phyloP scores from a whole-genome alignment of 1,140 invertebrate genomes.

The Thaumetopoea pityocampa region DNA sequence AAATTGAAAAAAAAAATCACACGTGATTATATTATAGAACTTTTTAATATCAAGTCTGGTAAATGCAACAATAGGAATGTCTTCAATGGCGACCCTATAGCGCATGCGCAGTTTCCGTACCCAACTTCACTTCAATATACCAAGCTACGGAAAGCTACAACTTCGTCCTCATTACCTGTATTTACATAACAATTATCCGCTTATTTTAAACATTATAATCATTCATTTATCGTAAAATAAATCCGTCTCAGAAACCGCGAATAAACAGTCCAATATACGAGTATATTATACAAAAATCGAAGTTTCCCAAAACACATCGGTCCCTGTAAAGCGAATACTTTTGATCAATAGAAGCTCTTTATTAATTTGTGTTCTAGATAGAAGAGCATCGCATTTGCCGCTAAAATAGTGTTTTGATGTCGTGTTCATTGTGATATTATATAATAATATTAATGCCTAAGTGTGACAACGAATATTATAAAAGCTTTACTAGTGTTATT shows the following conservation, averaged over 20 bases:
- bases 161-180: constrained; percentile 61
- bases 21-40: constrained; percentile 22
- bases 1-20: constrained; percentile 12
- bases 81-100: constrained; percentile 43
- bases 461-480: constrained; percentile 50
- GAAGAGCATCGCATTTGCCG: constrained; percentile 33
- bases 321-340: constrained; percentile 32
- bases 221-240: constrained; percentile 50
- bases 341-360: constrained; percentile 58
- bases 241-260: constrained; percentile 50
- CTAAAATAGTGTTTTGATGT: constrained; percentile 20
- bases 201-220: constrained; percentile 51
- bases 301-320: no score
- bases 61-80: constrained; percentile 55
- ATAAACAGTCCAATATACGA: background rate
- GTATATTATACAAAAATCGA: constrained; percentile 1
- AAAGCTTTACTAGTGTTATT: constrained; percentile 26
- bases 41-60: constrained; percentile 42
- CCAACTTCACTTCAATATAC: constrained; percentile 48
- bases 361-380: constrained; percentile 60
- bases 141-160: constrained; percentile 52
- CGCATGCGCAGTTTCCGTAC: constrained; percentile 47
- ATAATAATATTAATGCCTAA: constrained; percentile 32
- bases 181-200: constrained; percentile 65
- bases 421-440: constrained; percentile 31